phyloP scores from a whole-genome alignment of 2,113 vertebrate species.

The Pelobates fuscus region DNA sequence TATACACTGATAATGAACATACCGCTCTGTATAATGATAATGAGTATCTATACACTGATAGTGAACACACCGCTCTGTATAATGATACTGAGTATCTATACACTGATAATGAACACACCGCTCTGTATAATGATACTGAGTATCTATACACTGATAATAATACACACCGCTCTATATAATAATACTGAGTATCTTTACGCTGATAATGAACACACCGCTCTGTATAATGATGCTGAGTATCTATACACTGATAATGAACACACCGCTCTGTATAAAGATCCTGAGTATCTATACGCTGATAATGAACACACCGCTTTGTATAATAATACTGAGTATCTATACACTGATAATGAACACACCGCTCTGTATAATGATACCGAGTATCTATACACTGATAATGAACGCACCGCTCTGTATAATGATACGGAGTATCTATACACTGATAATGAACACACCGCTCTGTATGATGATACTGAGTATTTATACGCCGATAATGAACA shows the following conservation, averaged over 20 bases:
- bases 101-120: background rate
- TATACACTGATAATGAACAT: conserved; percentile 10
- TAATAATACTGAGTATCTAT: too few species aligned
- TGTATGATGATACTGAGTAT: too few species aligned
- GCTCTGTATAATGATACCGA: too few species aligned
- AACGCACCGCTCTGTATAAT: too few species aligned
- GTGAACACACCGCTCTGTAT: background rate
- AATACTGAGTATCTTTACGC: background rate
- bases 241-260: too few species aligned
- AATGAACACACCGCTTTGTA: too few species aligned
- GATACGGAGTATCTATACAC: too few species aligned
- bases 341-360: too few species aligned
- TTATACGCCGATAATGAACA: conserved; percentile 12
- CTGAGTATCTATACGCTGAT: too few species aligned
- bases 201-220: background rate
- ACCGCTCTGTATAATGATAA: conserved; percentile 3
- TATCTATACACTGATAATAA: background rate
- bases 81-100: conserved; percentile 8
- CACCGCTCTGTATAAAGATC: too few species aligned
- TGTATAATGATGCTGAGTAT: background rate
- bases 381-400: too few species aligned
- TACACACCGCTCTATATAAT: background rate
- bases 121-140: conserved; percentile 4
- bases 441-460: too few species aligned
- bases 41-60: background rate